Evolutionary conservation across 2,797 vertebrate genomes (phyloP), one percentile per base, ranked within the genome.

Genomic region (Lepilemur ruficaudatus): DNA sequence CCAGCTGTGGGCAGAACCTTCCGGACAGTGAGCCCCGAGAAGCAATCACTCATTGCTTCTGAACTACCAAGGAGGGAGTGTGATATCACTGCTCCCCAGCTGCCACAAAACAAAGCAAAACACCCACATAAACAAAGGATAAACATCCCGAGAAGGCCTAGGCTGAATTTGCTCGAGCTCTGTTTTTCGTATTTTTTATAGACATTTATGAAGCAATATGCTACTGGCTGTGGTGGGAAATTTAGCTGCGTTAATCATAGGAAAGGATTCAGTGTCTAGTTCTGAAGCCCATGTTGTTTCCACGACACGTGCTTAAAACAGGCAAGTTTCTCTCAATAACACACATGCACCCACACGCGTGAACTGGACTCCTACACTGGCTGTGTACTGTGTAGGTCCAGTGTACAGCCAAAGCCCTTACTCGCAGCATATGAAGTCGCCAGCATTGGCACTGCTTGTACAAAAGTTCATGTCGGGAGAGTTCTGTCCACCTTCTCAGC

Each of bases 151-250:
- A 41, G 75, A 89, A 91, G 79, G 65, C 78, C 94, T 69, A 25
- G 0, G 80, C 86, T 84, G 83, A 92, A 96, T 87, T 93, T 1
- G 0, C 46, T 3, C 48, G 11, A 15, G 30, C 63, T 96, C 79
- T 86, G 81, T 41, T 79, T 93, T 91, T 70, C 2, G 0, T 75
- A 73, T 10, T 86, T 93, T 93, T 97, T 41, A 89, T 92, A 92
- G 93, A 93, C 89, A 78, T 94, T 94, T 96, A 63, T 63, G 96
- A 95, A 97, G 95, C 94, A 93, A 48, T 78, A 63, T 32, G 85
- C 75, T 93, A 73, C 65, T 52, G 72, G 95, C 63, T 81, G 43
- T 2, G 0, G 55, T 75, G 96, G 91, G 97, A 94, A 72, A 94
- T 87, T 93, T 18, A 50, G 67, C 89, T 50, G 70, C n/a, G 15